These are phyloP conservation scores for Cichlasoma orientale DNA, from an alignment of 2,797 vertebrate genomes.

Conservation along the genomic window DNA sequence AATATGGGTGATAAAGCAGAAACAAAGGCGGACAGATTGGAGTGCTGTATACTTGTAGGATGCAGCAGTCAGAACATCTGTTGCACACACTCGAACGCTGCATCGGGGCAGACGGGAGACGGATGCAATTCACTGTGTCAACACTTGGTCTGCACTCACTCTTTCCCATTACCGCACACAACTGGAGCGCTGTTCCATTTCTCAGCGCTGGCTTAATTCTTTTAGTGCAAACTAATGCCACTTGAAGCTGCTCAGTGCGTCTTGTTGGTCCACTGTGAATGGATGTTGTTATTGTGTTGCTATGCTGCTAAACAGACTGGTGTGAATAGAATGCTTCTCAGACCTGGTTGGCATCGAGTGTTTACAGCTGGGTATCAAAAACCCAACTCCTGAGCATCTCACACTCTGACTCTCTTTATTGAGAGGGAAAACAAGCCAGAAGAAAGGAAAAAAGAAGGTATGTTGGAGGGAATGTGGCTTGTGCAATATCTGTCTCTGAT, in stretches of 20 bases:
- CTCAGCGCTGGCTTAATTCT: constrained; percentile 48
- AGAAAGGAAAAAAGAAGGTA: not conserved
- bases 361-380: constrained; percentile 29
- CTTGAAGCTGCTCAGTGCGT: constrained; percentile 37
- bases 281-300: constrained; percentile 49
- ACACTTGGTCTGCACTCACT: constrained; percentile 37
- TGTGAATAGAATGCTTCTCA: constrained; percentile 68
- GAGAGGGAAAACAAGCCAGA: not conserved
- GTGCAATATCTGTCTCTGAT: constrained; percentile 53
- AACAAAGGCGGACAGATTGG: constrained; percentile 3
- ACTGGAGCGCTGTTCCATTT: constrained; percentile 30
- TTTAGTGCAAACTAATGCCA: constrained; percentile 52
- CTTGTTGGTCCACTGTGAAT: constrained; percentile 40
- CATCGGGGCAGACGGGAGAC: not conserved
- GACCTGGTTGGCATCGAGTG: constrained; percentile 25
- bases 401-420: not conserved
- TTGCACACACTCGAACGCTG: not conserved
- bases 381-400: not conserved
- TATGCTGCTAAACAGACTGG: constrained; percentile 56
- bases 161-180: constrained; percentile 9
- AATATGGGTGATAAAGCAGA: constrained; percentile 11
- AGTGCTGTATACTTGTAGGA: not conserved
- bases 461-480: not conserved
- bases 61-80: constrained; percentile 53
- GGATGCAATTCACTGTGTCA: constrained; percentile 25